Percentiles rank a stretch among this genome's conserved stretches.
Conservation (phyloP, 2,113 vertebrate genomes). For the Hucho hucho region DNA sequence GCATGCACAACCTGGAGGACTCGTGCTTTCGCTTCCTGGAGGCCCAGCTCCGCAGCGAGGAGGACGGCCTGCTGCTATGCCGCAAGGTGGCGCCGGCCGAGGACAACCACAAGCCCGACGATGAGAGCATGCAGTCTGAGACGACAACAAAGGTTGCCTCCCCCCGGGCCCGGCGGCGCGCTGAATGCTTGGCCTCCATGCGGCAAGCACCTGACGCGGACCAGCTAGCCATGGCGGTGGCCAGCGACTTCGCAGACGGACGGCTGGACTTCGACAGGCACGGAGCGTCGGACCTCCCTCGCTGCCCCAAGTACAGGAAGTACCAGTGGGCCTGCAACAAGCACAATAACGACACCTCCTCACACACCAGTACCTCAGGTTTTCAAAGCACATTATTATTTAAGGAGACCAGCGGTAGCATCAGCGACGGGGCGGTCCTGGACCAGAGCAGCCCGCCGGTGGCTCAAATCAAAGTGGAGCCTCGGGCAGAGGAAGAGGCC, state of each 20-base stretch:
- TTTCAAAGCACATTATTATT: conserved; percentile 89
- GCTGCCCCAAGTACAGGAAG: conserved; percentile 97
- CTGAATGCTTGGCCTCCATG: conserved; percentile 76
- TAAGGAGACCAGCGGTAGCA: conserved; percentile 67
- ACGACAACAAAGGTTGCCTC: conserved; percentile 78
- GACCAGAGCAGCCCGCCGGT: conserved; percentile 77
- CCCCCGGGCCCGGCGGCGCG: conserved; percentile 75
- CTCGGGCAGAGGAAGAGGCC: conserved; percentile 84
- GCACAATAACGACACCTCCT: conserved; percentile 92
- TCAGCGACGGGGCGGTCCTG: conserved; percentile 60
- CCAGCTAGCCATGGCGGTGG: conserved; percentile 69
- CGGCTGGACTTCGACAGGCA: conserved; percentile 82
- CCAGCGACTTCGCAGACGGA: conserved; percentile 72
- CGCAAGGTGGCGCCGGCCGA: conserved; percentile 79
- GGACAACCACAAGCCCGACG: conserved; percentile 83
- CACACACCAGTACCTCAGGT: conserved; percentile 98
- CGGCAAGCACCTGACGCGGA: conserved; percentile 74
- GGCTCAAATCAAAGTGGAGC: conserved; percentile 92
- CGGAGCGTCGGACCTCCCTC: conserved; percentile 80
- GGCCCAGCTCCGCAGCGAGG: conserved; percentile 90
- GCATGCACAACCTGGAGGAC: conserved; percentile 99
- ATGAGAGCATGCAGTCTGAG: conserved; percentile 86
- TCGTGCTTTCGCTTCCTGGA: conserved; percentile 99
- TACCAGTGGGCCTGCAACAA: conserved; percentile 98
- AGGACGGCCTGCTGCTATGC: conserved; percentile 86